A percentile compares a stretch with the other conserved stretches of the same genome.
Conservation (phyloP, 37 sponge, comb jelly and placozoan genomes). For the Trichoplax adhaerens region DNA sequence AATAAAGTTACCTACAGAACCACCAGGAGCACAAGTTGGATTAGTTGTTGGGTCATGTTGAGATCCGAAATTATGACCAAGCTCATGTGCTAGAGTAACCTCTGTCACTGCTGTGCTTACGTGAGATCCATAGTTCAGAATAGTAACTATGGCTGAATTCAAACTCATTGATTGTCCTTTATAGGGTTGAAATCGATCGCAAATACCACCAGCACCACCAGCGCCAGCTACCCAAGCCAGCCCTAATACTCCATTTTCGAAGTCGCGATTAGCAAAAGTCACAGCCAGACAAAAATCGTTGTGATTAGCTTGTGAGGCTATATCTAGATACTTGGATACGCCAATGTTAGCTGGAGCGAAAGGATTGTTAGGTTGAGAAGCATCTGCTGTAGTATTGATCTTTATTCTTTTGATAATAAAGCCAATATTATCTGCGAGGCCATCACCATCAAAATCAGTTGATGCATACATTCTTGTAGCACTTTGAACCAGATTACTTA, state of each 20-base stretch:
- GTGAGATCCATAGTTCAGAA: slow-evolving; percentile 46
- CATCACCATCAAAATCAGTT: too few relatives aligned
- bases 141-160: slow-evolving; percentile 82
- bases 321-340: slow-evolving; percentile 52
- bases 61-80: slow-evolving; percentile 93
- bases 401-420: not conserved
- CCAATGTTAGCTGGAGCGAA: slow-evolving; percentile 13
- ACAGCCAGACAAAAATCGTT: slow-evolving; percentile 50
- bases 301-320: slow-evolving; percentile 31
- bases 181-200: slow-evolving; percentile 21
- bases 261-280: slow-evolving; percentile 76
- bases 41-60: slow-evolving; percentile 11
- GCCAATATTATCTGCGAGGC: too few relatives aligned
- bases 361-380: slow-evolving; percentile 8
- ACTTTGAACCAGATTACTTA: slow-evolving; percentile 1
- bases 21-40: slow-evolving; percentile 8
- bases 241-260: slow-evolving; percentile 75
- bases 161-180: slow-evolving; percentile 25
- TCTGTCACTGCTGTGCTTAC: slow-evolving; percentile 29
- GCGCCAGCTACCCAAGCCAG: slow-evolving; percentile 60
- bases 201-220: slow-evolving; percentile 39
- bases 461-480: too few relatives aligned
- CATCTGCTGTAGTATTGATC: slow-evolving; percentile 1
- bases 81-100: slow-evolving; percentile 84
- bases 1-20: slow-evolving; percentile 51